Conservation (phyloP, 2,888 invertebrate genomes). For the Malthinus seriepunctatus region DNA sequence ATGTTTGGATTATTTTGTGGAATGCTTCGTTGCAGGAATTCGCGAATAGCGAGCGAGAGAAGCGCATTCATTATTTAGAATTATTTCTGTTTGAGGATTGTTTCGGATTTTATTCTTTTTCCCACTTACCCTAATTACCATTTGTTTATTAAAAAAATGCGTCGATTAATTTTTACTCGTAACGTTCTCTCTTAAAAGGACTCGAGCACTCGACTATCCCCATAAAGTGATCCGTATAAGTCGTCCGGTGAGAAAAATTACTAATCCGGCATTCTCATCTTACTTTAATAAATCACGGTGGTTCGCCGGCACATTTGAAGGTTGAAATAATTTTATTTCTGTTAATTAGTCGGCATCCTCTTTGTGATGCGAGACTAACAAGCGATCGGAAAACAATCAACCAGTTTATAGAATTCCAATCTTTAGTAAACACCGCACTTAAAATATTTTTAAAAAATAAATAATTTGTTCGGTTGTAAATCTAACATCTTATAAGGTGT, state of each 20-base stretch:
- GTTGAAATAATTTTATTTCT: slow-evolving; percentile 30
- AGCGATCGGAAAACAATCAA: slow-evolving; percentile 26
- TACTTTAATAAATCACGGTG: slow-evolving; percentile 24
- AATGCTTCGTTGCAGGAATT: slow-evolving; percentile 21
- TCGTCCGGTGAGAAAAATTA: slow-evolving; percentile 23
- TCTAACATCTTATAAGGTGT: slow-evolving; percentile 6
- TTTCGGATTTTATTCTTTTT: slow-evolving; percentile 21
- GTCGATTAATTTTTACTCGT: no score
- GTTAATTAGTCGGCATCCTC: slow-evolving; percentile 30
- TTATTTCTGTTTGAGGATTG: slow-evolving; percentile 23
- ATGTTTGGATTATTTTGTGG: slow-evolving; percentile 26
- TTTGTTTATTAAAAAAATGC: neutral
- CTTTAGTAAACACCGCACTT: slow-evolving; percentile 25
- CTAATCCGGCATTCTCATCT: slow-evolving; percentile 19
- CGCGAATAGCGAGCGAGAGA: slow-evolving; percentile 12
- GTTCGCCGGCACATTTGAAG: slow-evolving; percentile 29
- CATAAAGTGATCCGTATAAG: no score
- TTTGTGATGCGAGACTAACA: slow-evolving; percentile 23
- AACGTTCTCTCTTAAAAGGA: neutral
- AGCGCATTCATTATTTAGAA: slow-evolving; percentile 23
- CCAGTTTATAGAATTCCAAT: slow-evolving; percentile 24
- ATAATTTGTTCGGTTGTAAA: slow-evolving; percentile 17
- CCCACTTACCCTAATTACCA: slow-evolving; percentile 20
- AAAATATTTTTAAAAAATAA: slow-evolving; percentile 24
- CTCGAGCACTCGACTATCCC: no score